These are phyloP conservation scores for Phalacrocorax aristotelis DNA, from an alignment of 2,113 vertebrate species.

Conservation along the genomic window DNA sequence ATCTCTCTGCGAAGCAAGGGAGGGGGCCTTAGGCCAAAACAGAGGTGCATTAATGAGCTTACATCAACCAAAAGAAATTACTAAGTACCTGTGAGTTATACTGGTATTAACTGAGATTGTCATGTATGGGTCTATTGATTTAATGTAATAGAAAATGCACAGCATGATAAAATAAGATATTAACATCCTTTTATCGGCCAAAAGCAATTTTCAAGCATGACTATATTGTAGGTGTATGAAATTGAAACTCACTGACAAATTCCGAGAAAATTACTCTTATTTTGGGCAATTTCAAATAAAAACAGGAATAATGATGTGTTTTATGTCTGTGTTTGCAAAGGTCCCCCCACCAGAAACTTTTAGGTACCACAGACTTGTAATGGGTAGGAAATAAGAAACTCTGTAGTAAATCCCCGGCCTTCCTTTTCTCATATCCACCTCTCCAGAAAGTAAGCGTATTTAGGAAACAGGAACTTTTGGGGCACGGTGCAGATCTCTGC, in stretches of 20 bases:
- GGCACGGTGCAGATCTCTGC: neutral
- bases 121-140: neutral
- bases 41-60: constrained; percentile 14
- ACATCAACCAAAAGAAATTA: constrained; percentile 13
- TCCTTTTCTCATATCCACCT: neutral
- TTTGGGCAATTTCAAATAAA: constrained; percentile 37
- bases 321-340: constrained; percentile 22
- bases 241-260: neutral
- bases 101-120: constrained; percentile 25
- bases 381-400: neutral
- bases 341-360: neutral
- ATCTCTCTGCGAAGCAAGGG: neutral
- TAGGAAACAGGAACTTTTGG: neutral
- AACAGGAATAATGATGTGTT: neutral
- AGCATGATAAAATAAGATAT: constrained; percentile 22
- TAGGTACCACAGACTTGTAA: neutral
- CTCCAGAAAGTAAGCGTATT: neutral
- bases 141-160: constrained; percentile 32
- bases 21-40: constrained; percentile 8
- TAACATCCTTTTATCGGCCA: constrained; percentile 29
- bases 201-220: constrained; percentile 41
- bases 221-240: constrained; percentile 27
- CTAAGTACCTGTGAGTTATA: constrained; percentile 38
- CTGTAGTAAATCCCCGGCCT: neutral
- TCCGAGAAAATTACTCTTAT: neutral